phyloP scores from a whole-genome alignment of 2,113 vertebrate genomes.

The Alosa alosa region DNA sequence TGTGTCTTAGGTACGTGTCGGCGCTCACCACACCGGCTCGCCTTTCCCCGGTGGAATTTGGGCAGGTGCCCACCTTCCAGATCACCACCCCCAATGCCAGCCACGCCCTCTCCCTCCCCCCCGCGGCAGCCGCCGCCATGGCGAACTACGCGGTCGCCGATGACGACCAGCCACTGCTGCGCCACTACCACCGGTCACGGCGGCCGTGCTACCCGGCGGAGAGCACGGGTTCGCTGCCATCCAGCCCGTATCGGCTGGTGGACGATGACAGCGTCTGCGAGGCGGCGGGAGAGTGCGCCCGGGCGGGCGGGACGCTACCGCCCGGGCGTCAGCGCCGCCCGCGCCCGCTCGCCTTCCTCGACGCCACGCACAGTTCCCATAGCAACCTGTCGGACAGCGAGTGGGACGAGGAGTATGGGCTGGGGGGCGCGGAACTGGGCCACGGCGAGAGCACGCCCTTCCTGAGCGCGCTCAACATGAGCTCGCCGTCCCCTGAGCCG shows the following conservation, averaged over 20 bases:
- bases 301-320: conserved; percentile 81
- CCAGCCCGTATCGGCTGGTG: conserved; percentile 89
- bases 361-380: conserved; percentile 86
- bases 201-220: conserved; percentile 79
- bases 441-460: conserved; percentile 93
- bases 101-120: conserved; percentile 87
- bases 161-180: conserved; percentile 88
- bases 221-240: conserved; percentile 91
- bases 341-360: too few species aligned
- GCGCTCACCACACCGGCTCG: conserved; percentile 95
- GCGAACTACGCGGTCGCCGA: conserved; percentile 78
- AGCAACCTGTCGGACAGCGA: conserved; percentile 91
- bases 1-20: conserved; percentile 85
- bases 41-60: conserved; percentile 93
- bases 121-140: conserved; percentile 77
- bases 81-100: conserved; percentile 92
- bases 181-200: conserved; percentile 77
- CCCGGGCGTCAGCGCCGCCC: conserved; percentile 77
- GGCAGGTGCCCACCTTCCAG: conserved; percentile 95
- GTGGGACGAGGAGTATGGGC: conserved; percentile 72
- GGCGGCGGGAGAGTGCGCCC: too few species aligned
- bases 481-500: conserved; percentile 69
- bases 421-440: conserved; percentile 72
- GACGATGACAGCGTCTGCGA: too few species aligned
- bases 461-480: conserved; percentile 90